Conservation (phyloP, 1,140 invertebrate genomes). For the Neodiprion pinetum region DNA sequence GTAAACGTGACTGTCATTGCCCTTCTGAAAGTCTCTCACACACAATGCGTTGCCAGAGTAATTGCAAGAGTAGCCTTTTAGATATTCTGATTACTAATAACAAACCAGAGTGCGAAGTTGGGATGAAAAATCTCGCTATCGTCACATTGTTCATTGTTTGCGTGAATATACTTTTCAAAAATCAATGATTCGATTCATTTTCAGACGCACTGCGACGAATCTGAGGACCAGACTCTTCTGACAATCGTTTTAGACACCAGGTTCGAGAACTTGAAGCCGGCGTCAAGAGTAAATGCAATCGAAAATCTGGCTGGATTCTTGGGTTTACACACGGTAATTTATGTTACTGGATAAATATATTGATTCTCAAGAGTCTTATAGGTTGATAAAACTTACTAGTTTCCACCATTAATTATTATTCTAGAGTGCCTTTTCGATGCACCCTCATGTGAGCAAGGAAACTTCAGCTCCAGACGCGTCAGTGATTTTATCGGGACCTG, state of each 20-base stretch:
- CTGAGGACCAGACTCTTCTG: slow-evolving; percentile 54
- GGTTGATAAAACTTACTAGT: background rate
- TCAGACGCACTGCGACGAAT: slow-evolving; percentile 56
- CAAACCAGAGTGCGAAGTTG: no score
- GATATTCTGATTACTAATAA: no score
- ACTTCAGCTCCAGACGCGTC: slow-evolving; percentile 50
- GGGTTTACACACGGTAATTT: slow-evolving; percentile 62
- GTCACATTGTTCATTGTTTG: background rate
- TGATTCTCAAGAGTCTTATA: background rate
- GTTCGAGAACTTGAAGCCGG: slow-evolving; percentile 59
- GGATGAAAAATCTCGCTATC: no score
- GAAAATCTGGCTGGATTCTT: slow-evolving; percentile 64
- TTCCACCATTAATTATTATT: slow-evolving; percentile 22
- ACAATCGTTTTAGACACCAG: slow-evolving; percentile 60
- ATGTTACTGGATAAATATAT: background rate
- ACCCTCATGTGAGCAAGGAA: slow-evolving; percentile 47
- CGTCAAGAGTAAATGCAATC: slow-evolving; percentile 59
- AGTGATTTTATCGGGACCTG: slow-evolving; percentile 67
- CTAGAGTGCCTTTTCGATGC: slow-evolving; percentile 60
- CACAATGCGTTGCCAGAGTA: no score
- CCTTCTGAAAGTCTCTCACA: no score
- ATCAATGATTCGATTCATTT: slow-evolving; percentile 28
- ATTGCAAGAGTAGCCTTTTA: no score
- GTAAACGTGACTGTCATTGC: no score
- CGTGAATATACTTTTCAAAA: no score